phyloP scores from a whole-genome alignment of 2,888 invertebrate species.

The Atherix ibis region DNA sequence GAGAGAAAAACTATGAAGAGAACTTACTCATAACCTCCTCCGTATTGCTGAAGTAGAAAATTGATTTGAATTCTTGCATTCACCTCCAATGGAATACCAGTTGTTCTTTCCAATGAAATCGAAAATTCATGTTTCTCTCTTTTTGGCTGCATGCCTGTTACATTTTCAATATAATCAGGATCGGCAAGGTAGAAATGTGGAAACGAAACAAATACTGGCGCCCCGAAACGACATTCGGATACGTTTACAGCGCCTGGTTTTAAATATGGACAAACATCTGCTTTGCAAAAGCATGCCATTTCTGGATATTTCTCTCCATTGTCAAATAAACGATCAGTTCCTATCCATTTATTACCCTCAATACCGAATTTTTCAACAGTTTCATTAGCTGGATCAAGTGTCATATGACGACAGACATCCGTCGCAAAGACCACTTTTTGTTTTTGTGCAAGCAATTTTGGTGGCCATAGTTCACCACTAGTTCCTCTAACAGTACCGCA shows the following conservation, averaged over 20 bases:
- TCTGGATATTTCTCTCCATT: conserved; percentile 45
- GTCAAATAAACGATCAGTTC: conserved; percentile 50
- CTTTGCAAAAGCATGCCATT: conserved; percentile 51
- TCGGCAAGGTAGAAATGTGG: conserved; percentile 71
- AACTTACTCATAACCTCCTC: not conserved
- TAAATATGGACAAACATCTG: conserved; percentile 33
- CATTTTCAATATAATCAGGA: conserved; percentile 41
- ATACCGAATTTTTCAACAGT: conserved; percentile 17
- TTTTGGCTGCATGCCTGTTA: conserved; percentile 52
- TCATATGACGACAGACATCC: conserved; percentile 62
- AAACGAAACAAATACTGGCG: conserved; percentile 67
- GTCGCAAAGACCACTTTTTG: conserved; percentile 51
- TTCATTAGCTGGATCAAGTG: conserved; percentile 20
- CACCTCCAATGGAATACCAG: conserved; percentile 63
- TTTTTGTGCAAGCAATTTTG: conserved; percentile 34
- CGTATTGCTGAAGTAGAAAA: conserved; percentile 35
- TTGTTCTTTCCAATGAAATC: conserved; percentile 53
- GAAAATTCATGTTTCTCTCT: conserved; percentile 47
- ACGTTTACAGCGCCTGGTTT: conserved; percentile 52
- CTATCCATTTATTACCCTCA: conserved; percentile 30
- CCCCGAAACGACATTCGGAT: conserved; percentile 55
- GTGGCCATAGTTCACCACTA: conserved; percentile 69
- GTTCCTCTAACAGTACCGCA: conserved; percentile 59
- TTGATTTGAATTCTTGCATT: conserved; percentile 66
- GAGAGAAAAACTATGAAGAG: no score